phyloP scores from a whole-genome alignment of 2,113 vertebrate genomes.

The Microtus richardsoni region DNA sequence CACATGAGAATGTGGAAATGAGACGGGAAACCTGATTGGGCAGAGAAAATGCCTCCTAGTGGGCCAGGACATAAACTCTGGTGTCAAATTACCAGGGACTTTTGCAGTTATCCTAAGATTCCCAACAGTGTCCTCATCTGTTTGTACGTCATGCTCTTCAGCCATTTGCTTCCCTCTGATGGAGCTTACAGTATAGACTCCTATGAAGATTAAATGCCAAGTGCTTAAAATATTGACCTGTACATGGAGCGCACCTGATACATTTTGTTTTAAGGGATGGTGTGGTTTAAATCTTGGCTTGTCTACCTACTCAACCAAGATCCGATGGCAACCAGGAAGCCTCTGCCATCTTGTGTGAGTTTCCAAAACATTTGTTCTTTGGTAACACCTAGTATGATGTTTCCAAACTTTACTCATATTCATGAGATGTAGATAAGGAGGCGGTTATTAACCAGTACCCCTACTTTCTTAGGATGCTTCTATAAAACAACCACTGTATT shows the following conservation, averaged over 20 bases:
- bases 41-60: neutral
- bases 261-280: neutral
- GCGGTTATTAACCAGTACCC: neutral
- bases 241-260: neutral
- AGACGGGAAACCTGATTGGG: neutral
- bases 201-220: constrained; percentile 11
- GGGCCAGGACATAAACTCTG: neutral
- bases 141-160: neutral
- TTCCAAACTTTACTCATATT: neutral
- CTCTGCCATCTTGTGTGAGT: fast-evolving
- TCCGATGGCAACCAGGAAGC: neutral
- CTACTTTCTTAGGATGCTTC: neutral
- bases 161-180: neutral
- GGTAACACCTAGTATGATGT: neutral
- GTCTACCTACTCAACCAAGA: neutral
- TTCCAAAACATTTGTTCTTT: neutral
- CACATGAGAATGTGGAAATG: neutral
- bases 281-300: neutral
- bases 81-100: neutral
- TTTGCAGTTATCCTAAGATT: constrained; percentile 1
- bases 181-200: neutral
- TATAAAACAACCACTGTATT: neutral
- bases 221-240: neutral
- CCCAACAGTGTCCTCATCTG: neutral
- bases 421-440: neutral